These are phyloP conservation scores for Staurois parvus DNA, from an alignment of 2,797 vertebrate species.

Conservation along the genomic window DNA sequence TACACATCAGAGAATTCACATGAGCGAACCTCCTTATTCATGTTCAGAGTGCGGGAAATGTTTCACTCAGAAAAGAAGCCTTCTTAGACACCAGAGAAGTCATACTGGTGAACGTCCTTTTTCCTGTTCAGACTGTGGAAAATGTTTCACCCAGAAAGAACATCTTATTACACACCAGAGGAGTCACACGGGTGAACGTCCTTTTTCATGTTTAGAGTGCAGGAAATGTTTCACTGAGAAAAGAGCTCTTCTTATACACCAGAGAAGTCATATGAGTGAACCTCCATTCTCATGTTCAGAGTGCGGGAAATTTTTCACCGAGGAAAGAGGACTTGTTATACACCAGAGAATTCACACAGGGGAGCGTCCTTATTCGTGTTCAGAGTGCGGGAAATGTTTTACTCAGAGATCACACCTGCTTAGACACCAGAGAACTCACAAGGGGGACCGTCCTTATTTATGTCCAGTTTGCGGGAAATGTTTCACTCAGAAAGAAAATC, in stretches of 20 bases:
- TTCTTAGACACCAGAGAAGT: constrained; percentile 71
- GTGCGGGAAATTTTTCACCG: background rate
- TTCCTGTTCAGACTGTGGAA: background rate
- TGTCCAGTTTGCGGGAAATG: background rate
- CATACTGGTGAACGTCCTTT: constrained; percentile 40
- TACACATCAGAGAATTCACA: background rate
- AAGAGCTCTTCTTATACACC: constrained; percentile 61
- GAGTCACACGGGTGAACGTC: background rate
- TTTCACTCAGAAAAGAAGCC: constrained; percentile 70
- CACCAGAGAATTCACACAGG: background rate
- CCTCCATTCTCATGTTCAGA: background rate
- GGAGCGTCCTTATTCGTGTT: background rate
- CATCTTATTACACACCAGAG: background rate
- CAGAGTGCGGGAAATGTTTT: background rate
- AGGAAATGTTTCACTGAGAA: constrained; percentile 66
- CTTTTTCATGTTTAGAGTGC: constrained; percentile 54
- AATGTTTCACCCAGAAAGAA: background rate
- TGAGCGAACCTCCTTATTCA: background rate
- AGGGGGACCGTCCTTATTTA: background rate
- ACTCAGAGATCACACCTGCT: background rate
- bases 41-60: constrained; percentile 70
- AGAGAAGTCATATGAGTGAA: constrained; percentile 35
- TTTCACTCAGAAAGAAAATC: background rate
- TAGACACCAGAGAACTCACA: background rate
- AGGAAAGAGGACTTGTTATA: background rate